These are phyloP conservation scores for Plagiodera versicolora DNA, from an alignment of 2,888 invertebrate genomes.

Conservation along the genomic window DNA sequence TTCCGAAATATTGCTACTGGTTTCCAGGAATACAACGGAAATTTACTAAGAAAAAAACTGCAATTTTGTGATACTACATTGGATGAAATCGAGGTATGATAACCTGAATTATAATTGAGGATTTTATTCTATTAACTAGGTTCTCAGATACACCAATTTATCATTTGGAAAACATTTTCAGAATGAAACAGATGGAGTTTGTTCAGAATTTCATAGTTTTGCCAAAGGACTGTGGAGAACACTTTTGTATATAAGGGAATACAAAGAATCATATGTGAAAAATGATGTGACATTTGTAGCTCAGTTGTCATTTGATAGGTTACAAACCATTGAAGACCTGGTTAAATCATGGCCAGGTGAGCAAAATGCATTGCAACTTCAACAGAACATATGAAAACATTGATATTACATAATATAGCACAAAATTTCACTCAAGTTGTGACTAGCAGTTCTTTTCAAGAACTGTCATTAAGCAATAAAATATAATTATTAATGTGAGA, in stretches of 20 bases:
- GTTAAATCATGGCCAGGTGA: slow-evolving; percentile 81
- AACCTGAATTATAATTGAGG: too few relatives aligned
- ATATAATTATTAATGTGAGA: too few relatives aligned
- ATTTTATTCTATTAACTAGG: too few relatives aligned
- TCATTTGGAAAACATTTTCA: slow-evolving; percentile 37
- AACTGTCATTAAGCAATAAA: too few relatives aligned
- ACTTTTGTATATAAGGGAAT: slow-evolving; percentile 80
- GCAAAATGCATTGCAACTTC: too few relatives aligned
- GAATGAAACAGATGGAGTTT: slow-evolving; percentile 66
- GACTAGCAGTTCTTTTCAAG: too few relatives aligned
- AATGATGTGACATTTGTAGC: slow-evolving; percentile 84
- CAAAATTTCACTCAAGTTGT: too few relatives aligned
- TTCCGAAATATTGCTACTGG: slow-evolving; percentile 80
- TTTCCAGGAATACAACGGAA: slow-evolving; percentile 86
- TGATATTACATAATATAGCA: too few relatives aligned
- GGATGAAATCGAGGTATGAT: slow-evolving; percentile 1
- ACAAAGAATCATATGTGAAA: slow-evolving; percentile 63
- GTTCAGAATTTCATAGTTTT: slow-evolving; percentile 76
- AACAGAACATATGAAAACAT: too few relatives aligned
- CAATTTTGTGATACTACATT: slow-evolving; percentile 61
- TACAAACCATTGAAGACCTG: slow-evolving; percentile 81
- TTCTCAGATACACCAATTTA: too few relatives aligned
- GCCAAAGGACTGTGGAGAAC: slow-evolving; percentile 74
- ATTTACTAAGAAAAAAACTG: slow-evolving; percentile 72
- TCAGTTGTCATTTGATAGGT: slow-evolving; percentile 84